phyloP scores from a whole-genome alignment of 2,113 vertebrate genomes.

The Plestiodon gilberti region DNA sequence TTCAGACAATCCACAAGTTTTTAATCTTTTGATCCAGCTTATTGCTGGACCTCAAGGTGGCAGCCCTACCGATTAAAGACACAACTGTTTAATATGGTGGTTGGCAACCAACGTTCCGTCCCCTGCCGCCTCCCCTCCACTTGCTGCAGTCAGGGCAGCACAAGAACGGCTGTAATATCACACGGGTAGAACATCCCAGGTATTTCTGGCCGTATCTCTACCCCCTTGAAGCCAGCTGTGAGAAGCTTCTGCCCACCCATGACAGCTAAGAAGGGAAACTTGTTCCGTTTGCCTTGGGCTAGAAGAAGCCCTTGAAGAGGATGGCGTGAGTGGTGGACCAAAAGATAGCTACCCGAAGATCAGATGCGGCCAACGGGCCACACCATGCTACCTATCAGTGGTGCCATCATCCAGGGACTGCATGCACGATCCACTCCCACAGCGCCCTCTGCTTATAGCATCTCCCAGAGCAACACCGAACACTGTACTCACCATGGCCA shows the following conservation, averaged over 20 bases:
- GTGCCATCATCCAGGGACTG: neutral
- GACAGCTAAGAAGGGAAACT: neutral
- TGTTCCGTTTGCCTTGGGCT: neutral
- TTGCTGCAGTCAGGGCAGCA: neutral
- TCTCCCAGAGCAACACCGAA: neutral
- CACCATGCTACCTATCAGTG: neutral
- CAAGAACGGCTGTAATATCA: neutral
- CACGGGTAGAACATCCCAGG: neutral
- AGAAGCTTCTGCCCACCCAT: neutral
- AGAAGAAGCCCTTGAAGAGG: neutral
- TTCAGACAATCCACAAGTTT: too few species aligned
- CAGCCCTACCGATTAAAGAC: too few species aligned
- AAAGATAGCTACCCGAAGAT: neutral
- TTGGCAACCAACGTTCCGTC: too few species aligned
- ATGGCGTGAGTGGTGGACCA: neutral
- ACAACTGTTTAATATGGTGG: too few species aligned
- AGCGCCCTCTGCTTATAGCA: conserved; percentile 4
- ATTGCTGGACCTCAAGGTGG: too few species aligned
- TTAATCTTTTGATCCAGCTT: too few species aligned
- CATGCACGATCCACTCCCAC: neutral
- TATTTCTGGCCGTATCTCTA: neutral
- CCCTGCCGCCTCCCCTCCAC: too few species aligned
- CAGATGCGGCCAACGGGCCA: neutral
- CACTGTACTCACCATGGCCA: conserved; percentile 70
- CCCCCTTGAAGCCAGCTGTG: neutral